Percentiles rank a stretch among this genome's conserved stretches.
Conservation (phyloP, 2,888 invertebrate species). For the Ecliptopera silaceata region DNA sequence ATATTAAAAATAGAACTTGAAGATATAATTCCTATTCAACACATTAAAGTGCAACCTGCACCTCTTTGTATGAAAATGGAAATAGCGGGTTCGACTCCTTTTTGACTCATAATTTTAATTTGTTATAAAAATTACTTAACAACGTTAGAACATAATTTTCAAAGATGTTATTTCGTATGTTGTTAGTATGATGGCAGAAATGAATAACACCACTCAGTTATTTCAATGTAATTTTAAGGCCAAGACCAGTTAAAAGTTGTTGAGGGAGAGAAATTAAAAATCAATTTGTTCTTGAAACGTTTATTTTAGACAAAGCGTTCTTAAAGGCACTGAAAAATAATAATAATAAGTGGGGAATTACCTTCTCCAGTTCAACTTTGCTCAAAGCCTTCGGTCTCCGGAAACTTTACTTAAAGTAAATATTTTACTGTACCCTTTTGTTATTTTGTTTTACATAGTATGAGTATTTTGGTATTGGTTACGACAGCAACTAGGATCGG, state of each 20-base stretch:
- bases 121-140: not conserved
- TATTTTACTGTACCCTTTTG: constrained; percentile 40
- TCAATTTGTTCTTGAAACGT: constrained; percentile 52
- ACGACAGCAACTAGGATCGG: too few relatives aligned
- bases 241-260: constrained; percentile 25
- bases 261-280: constrained; percentile 45
- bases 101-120: too few relatives aligned
- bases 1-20: too few relatives aligned
- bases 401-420: constrained; percentile 52
- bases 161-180: too few relatives aligned
- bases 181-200: constrained; percentile 1
- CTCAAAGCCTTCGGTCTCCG: constrained; percentile 46
- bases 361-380: constrained; percentile 58
- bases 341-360: constrained; percentile 65
- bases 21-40: too few relatives aligned
- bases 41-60: too few relatives aligned
- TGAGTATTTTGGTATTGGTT: too few relatives aligned
- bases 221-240: constrained; percentile 31
- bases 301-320: constrained; percentile 56
- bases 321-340: constrained; percentile 59
- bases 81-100: too few relatives aligned
- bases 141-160: too few relatives aligned
- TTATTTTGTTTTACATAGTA: too few relatives aligned
- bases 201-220: constrained; percentile 24
- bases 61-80: too few relatives aligned